Evolutionary conservation across 1,140 invertebrate species (phyloP), one percentile per base, ranked within the genome.

Genomic region (Cydia splendana): DNA sequence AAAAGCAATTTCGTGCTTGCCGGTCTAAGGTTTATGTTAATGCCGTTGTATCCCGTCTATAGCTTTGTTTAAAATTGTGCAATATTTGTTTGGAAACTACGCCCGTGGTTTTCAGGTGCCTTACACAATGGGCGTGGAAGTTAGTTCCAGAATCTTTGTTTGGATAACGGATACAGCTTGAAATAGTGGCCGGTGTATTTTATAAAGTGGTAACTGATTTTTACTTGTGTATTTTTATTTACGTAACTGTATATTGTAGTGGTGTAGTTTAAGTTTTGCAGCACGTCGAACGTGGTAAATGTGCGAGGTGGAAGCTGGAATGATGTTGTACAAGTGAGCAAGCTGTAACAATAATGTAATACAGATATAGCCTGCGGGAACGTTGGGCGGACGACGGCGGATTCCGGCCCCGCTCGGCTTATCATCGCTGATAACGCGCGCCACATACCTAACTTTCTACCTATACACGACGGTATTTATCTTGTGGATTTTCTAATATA

Each of bases 41-140:
- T 93, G 79, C 81, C 76, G 51, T 75, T 78, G 80, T 79, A 79
- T 87, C 75, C 80, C 84, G 84, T 89, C 85, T 87, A 89, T 91
- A 90, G 82, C 82, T 92, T 89, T 91, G 87, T 91, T 91, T 91
- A 89, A 93, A 93, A 91, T 86, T 90, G 84, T 87, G 83, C 88
- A 88, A 88, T 88, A 87, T 83, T 89, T 86, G 87, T 88, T 92
- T 82, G 79, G 80, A 83, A 91, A 91, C 83, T 87, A 83, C 81
- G 80, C 80, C 87, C 78, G 84, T 82, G 85, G 87, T 88, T 89
- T 90, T 89, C 85, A 88, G 86, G 86, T 88, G 83, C 81, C 83
- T 89, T 84, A 84, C 78, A 87, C 86, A 89, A 90, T 89, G 79
- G 80, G 80, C 77, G 74, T 51, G 82, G 76, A 82, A 86, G 80